Base-by-base conservation (phyloP, 2,797 vertebrate species). In the Notolabrus celidotus region DNA sequence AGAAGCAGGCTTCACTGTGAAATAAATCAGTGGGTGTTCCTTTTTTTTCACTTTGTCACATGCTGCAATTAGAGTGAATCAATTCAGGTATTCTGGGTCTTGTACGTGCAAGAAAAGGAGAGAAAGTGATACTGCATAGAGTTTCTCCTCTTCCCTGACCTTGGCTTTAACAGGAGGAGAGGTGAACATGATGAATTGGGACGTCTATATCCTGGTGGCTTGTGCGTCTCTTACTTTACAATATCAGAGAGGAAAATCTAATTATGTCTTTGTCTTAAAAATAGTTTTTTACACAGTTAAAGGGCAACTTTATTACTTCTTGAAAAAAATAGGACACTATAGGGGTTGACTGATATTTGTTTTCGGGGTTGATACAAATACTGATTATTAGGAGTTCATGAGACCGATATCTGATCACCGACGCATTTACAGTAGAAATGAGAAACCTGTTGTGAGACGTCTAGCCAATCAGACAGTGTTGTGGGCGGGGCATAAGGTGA, bases 61-160 rank as follows among this genome's bases (percentile, higher is more conserved):
- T 50, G 58, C 72, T 74, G 58, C 71, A 83, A 86, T 89, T 85
- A 86, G 69, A 63, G 43, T 71, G 77, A 83, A 84, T 85, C 80
- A 70, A 59, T 80, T 79, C 62, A 78, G 65, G 61, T 77, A 80
- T 76, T 85, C 69, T 67, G 61, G 84, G 77, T 73, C 41, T 58
- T 25, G 2, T 41, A 27, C 46, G 59, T 11, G 49, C 6, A 51
- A 71, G 12, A 69, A 73, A 52, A 60, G 52, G 29, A 27, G 66
- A 47, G 57, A 67, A 49, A n/a, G n/a, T n/a, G n/a, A n/a, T n/a
- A 54, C 65, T 67, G 72, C 74, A 66, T 53, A 54, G 58, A 7
- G 10, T 31, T 59, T 62, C 47, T 64, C 54, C 53, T 77, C 25
- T 57, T 67, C 58, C 23, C 69, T 86, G 78, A 88, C 87, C 77